Conservation (phyloP, 2,888 invertebrate species). For the Drosophila cracens region DNA sequence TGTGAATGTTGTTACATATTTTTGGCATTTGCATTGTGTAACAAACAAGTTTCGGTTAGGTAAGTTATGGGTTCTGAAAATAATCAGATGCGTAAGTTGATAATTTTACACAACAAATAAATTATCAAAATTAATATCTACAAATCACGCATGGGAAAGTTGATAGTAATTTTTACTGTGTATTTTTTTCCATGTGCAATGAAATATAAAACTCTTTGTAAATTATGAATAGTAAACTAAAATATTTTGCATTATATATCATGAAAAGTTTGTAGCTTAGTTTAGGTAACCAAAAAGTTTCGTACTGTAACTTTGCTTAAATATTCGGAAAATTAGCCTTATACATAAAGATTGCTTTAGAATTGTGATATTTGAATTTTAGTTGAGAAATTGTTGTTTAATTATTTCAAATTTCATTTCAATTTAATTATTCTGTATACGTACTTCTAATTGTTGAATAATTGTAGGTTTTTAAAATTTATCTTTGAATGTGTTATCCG, state of each 20-base stretch:
- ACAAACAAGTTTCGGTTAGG: background rate
- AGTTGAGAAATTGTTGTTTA: slow-evolving; percentile 7
- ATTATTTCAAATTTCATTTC: slow-evolving; percentile 3
- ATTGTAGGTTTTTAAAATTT: background rate
- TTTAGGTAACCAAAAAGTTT: background rate
- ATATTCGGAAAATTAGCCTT: slow-evolving; percentile 1
- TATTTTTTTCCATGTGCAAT: slow-evolving; percentile 19
- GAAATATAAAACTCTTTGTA: background rate
- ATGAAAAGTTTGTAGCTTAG: background rate
- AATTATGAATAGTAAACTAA: background rate
- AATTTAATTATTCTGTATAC: slow-evolving; percentile 54
- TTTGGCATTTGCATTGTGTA: slow-evolving; percentile 8
- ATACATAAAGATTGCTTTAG: slow-evolving; percentile 1
- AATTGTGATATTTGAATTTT: slow-evolving; percentile 24
- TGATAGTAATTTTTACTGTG: background rate
- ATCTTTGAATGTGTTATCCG: slow-evolving; percentile 8
- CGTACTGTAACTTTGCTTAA: background rate
- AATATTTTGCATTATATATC: background rate
- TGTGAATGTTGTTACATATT: slow-evolving; percentile 1
- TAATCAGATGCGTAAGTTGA: background rate
- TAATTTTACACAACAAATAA: background rate
- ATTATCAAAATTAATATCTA: slow-evolving; percentile 2
- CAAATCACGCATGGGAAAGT: slow-evolving; percentile 19
- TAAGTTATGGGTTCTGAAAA: slow-evolving; percentile 2
- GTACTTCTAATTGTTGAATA: slow-evolving; percentile 44